Evolutionary conservation across 2,888 invertebrate genomes (phyloP), one percentile per base, ranked within the genome.

Genomic region (Disparrhopalites patrizii): DNA sequence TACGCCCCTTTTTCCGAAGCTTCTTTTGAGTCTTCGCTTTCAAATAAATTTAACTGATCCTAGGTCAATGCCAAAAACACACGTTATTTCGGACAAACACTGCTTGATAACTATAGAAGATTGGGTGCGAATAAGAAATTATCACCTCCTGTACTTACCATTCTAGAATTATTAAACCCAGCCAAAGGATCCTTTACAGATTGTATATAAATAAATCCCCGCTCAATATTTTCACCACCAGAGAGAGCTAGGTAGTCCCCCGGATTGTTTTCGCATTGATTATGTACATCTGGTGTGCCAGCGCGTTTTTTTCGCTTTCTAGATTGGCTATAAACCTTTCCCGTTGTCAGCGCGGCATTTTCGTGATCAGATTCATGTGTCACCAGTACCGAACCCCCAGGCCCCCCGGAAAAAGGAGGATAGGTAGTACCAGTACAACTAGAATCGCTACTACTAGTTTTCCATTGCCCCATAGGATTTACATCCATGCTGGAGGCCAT

Each of bases 381-480:
- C 25, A 47, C 47, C 47, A 47, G 25, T 23, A 47, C 47, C 47
- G 20, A 47, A 47, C 47, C 25, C 47, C 47, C 47, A 23, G 47
- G 20, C 47, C 47, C 47, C 20, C 47, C 47, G 25, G 47, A 47
- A 47, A 47, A 47, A 47, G 47, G 47, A 25, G 23, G 20, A 25
- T 47, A 47, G 23, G 20, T 20, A 3, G 47, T 47, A 23, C 47
- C 47, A 25, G 47, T 47, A n/a, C 23, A 47, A 13, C 47, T 47
- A 10, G 47, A 47, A 13, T 25, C 47, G n/a, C n/a, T 47, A n/a
- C 23, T 23, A 13, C 47, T 47, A 10, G 47, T 23, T 7, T 25
- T 25, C 47, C 47, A 47, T n/a, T 47, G 47, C 23, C 47, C 25
- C 47, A 20, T 25, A 23, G 25, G 18, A 47, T 18, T 18, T 25